These are phyloP conservation scores for Stegodyphus dumicola DNA, from an alignment of 1,140 invertebrate species.

Conservation along the genomic window DNA sequence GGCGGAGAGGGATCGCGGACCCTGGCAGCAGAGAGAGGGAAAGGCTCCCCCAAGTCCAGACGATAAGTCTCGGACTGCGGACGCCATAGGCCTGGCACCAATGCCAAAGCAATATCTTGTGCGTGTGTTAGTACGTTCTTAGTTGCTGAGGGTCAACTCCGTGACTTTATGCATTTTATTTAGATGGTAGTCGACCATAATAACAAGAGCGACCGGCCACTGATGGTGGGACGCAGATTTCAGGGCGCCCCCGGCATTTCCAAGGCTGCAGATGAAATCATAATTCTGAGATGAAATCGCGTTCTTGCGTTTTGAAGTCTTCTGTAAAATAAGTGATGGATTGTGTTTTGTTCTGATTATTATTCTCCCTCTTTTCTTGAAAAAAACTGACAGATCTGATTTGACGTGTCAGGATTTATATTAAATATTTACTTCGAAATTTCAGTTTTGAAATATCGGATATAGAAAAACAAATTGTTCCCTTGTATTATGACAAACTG, in stretches of 20 bases:
- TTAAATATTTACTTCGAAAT: too few species aligned
- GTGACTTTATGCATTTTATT: slow-evolving; percentile 54
- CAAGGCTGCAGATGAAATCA: not conserved
- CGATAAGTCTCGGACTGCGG: slow-evolving; percentile 48
- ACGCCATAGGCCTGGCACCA: slow-evolving; percentile 37
- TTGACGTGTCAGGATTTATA: too few species aligned
- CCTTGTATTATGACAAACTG: too few species aligned
- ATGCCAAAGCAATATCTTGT: slow-evolving; percentile 30
- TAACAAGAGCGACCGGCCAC: slow-evolving; percentile 1
- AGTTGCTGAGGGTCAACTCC: slow-evolving; percentile 31
- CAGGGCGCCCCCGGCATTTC: not conserved
- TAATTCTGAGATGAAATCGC: slow-evolving; percentile 1
- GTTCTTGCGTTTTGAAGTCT: too few species aligned
- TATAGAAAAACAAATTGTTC: too few species aligned
- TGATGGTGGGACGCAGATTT: slow-evolving; percentile 5
- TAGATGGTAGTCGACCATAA: slow-evolving; percentile 50
- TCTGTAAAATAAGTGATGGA: too few species aligned
- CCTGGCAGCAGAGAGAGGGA: not conserved
- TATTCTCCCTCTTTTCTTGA: too few species aligned
- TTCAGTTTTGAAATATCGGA: too few species aligned
- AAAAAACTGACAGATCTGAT: too few species aligned
- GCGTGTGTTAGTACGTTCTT: not conserved
- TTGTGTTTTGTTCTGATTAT: too few species aligned
- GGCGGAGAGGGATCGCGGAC: not conserved
- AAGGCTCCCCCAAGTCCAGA: slow-evolving; percentile 52